Percentiles rank a stretch among this genome's conserved stretches.
Evolutionary conservation across 2,797 vertebrate genomes (phyloP).

Genomic region (Sebastes iracundus): DNA sequence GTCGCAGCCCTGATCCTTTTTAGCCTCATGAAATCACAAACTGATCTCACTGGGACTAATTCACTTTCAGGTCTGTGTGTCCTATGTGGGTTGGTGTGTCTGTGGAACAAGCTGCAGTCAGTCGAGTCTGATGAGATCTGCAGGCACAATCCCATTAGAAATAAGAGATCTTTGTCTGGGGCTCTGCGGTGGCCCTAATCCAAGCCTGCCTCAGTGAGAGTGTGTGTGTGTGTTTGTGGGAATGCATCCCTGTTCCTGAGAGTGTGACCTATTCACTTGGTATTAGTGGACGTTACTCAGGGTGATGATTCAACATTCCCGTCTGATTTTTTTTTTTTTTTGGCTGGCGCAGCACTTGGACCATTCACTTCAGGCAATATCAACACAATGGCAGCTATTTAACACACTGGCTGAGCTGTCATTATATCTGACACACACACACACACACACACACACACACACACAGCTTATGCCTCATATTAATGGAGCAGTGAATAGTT

Average conservation of each 20-base stretch:
- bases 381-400: constrained; percentile 41
- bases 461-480: not conserved
- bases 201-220: too few species aligned
- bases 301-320: constrained; percentile 75
- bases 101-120: constrained; percentile 30
- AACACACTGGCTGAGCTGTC: constrained; percentile 25
- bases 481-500: not conserved
- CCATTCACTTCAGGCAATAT: constrained; percentile 39
- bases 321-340: constrained; percentile 19
- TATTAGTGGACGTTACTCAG: constrained; percentile 67
- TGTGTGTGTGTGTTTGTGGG: constrained; percentile 3
- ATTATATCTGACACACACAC: not conserved
- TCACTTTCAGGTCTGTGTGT: constrained; percentile 36
- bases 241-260: not conserved
- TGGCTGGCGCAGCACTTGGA: constrained; percentile 38
- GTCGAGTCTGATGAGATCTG: constrained; percentile 49
- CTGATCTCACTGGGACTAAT: constrained; percentile 58
- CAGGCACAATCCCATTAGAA: constrained; percentile 70
- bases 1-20: constrained; percentile 50
- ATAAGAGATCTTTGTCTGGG: constrained; percentile 62
- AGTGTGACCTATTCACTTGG: constrained; percentile 56
- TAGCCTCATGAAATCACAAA: constrained; percentile 45
- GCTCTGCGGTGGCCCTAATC: too few species aligned
- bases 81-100: constrained; percentile 50
- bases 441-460: not conserved